Evolutionary conservation across 2,797 vertebrate species (phyloP).

Genomic region (Sebastes minor): DNA sequence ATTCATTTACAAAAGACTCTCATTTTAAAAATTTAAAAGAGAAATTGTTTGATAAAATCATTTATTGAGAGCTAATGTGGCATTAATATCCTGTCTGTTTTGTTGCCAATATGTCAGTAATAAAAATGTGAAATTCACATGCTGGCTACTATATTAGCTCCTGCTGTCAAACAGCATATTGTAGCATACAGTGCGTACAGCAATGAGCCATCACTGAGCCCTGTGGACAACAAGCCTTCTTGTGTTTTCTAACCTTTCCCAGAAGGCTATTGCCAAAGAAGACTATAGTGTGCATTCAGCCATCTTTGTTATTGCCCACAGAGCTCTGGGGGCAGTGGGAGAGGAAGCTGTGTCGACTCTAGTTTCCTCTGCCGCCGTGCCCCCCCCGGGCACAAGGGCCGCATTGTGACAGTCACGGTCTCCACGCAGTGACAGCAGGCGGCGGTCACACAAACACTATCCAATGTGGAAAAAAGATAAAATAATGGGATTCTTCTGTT

Average conservation of each 20-base stretch:
- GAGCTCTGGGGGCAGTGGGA: slow-evolving; percentile 31
- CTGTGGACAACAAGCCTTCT: slow-evolving; percentile 48
- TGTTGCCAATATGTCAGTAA: background rate
- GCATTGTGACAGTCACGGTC: slow-evolving; percentile 65
- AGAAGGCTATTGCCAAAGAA: slow-evolving; percentile 37
- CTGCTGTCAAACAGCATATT: slow-evolving; percentile 17
- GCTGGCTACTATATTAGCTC: background rate
- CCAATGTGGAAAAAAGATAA: slow-evolving; percentile 68
- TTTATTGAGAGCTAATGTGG: background rate
- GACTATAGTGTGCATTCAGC: slow-evolving; percentile 57
- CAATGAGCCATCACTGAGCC: slow-evolving; percentile 20
- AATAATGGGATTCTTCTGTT: slow-evolving; percentile 80
- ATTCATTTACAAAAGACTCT: too few relatives aligned
- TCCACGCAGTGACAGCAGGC: slow-evolving; percentile 68
- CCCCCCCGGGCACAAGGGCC: slow-evolving; percentile 66
- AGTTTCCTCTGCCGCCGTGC: slow-evolving; percentile 43
- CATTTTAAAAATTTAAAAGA: background rate
- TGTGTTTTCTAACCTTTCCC: slow-evolving; percentile 55
- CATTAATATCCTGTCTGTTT: background rate
- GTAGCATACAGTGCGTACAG: background rate
- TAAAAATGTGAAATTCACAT: background rate
- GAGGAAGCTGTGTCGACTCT: slow-evolving; percentile 62
- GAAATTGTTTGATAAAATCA: background rate
- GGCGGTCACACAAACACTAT: slow-evolving; percentile 69
- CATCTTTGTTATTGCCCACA: slow-evolving; percentile 51